Conservation (phyloP, 2,888 invertebrate species). For the Hypomecis punctinalis region DNA sequence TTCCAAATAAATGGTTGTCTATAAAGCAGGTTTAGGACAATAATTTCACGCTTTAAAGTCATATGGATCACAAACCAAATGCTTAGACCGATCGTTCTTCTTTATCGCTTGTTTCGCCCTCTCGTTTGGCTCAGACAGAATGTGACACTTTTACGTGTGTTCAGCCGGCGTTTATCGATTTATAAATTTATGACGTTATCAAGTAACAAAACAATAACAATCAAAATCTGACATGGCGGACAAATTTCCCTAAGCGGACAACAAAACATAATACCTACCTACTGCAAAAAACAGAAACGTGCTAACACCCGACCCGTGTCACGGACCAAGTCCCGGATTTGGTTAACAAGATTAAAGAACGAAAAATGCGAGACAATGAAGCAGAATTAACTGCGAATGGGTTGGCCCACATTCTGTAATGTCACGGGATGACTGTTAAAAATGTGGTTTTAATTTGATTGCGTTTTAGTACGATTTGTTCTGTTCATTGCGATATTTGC, state of each 20-base stretch:
- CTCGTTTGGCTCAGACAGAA: no score
- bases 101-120: no score
- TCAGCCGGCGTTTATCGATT: no score
- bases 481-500: no score
- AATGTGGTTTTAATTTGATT: slow-evolving; percentile 5
- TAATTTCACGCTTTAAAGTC: no score
- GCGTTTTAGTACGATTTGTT: no score
- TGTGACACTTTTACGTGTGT: no score
- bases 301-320: slow-evolving; percentile 69
- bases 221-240: not conserved
- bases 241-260: slow-evolving; percentile 17
- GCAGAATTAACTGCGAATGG: slow-evolving; percentile 67
- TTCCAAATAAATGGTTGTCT: no score
- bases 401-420: slow-evolving; percentile 33
- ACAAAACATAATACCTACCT: slow-evolving; percentile 4
- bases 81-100: no score
- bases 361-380: slow-evolving; percentile 74
- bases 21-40: no score
- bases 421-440: slow-evolving; percentile 13
- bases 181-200: not conserved
- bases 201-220: not conserved
- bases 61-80: no score
- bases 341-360: slow-evolving; percentile 76
- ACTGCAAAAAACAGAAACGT: slow-evolving; percentile 49
- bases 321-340: slow-evolving; percentile 65